phyloP scores from a whole-genome alignment of 1,140 invertebrate genomes.

The Ganaspis sp. region DNA sequence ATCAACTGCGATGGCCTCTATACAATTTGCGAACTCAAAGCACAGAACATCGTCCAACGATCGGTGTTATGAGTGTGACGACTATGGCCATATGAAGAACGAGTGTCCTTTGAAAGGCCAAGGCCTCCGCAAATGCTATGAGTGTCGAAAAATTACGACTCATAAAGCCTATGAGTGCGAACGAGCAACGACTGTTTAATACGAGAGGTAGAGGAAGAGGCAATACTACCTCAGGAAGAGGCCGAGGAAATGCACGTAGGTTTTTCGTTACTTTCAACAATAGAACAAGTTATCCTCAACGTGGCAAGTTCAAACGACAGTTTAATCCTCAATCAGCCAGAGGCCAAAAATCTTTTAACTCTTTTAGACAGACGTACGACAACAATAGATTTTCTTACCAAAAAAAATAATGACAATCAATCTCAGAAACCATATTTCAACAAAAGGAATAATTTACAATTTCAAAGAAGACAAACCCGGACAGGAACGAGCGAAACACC shows the following conservation, averaged over 20 bases:
- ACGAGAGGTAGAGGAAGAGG: background rate
- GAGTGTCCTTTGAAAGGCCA: no score
- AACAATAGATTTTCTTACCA: background rate
- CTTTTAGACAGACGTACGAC: background rate
- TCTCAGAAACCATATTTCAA: background rate
- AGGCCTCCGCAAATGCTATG: conserved; percentile 39
- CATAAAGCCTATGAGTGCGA: conserved; percentile 17
- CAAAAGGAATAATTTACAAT: background rate
- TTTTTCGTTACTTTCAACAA: background rate
- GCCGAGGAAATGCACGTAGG: no score
- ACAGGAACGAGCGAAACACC: no score
- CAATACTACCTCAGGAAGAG: no score
- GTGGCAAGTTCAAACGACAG: no score
- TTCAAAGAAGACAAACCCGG: background rate
- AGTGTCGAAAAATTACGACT: conserved; percentile 28
- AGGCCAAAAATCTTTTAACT: background rate
- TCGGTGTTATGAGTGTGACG: conserved; percentile 11
- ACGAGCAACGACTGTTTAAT: background rate
- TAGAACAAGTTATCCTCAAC: background rate
- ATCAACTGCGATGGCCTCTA: background rate
- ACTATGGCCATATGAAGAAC: no score
- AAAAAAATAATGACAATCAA: background rate
- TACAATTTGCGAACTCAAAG: background rate
- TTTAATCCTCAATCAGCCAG: background rate
- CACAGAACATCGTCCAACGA: background rate